These are phyloP conservation scores for Microctenopoma lineatum DNA, from an alignment of 2,797 vertebrate genomes.

Conservation along the genomic window DNA sequence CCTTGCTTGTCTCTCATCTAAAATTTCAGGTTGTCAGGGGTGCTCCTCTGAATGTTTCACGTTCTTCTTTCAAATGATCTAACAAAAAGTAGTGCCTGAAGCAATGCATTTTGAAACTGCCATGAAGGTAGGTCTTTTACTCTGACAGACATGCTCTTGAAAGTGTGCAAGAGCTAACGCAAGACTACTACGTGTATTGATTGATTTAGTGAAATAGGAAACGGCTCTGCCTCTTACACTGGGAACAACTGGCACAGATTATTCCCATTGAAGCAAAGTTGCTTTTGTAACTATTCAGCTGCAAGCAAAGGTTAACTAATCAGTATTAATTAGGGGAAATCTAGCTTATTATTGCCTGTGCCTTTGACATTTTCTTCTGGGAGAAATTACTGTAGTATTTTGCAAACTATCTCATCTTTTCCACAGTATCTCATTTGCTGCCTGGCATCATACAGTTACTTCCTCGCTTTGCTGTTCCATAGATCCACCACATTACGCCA, in stretches of 20 bases:
- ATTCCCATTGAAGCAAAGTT: background rate
- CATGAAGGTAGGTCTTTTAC: background rate
- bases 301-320: background rate
- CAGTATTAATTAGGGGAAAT: background rate
- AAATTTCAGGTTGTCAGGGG: conserved; percentile 26
- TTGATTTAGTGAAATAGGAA: conserved; percentile 20
- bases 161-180: conserved; percentile 29
- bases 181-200: conserved; percentile 24
- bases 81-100: conserved; percentile 24
- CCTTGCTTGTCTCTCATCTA: conserved; percentile 22
- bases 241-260: background rate
- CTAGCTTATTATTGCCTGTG: background rate
- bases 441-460: background rate
- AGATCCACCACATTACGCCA: background rate
- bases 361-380: background rate
- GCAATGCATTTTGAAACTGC: conserved; percentile 34
- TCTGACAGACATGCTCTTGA: conserved; percentile 33
- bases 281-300: background rate
- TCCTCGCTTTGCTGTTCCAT: conserved; percentile 1
- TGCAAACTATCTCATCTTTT: background rate
- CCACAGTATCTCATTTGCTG: background rate
- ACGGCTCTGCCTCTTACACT: conserved; percentile 14
- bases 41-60: conserved; percentile 23
- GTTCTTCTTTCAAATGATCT: conserved; percentile 36
- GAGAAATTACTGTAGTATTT: background rate